Evolutionary conservation across 2,888 invertebrate genomes (phyloP), one percentile per base, ranked within the genome.

Genomic region (Amphipyra tragopoginis): DNA sequence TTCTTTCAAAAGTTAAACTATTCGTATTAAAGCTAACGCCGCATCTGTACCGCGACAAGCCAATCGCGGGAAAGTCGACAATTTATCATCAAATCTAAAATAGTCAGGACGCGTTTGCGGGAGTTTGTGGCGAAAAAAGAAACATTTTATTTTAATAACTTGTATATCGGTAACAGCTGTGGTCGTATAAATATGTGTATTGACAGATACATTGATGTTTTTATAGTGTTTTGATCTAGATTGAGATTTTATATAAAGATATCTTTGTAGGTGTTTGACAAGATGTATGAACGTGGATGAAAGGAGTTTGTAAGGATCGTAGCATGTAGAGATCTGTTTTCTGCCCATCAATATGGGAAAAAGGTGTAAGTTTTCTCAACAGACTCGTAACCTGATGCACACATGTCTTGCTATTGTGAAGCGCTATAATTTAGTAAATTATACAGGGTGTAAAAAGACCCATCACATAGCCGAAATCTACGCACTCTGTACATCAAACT

Each of bases 61-160:
- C 43, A 57, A 65, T 74, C 74, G 71, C 73, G 72, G 80, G 84
- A 89, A 90, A 89, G 86, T 83, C 74, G 79, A 84, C 86, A 83
- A 93, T 93, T 88, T 87, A 91, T 93, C 91, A 93, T 87, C 81
- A 84, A 83, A 88, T 88, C 90, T 84, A 87, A 92, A 93, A 93
- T 93, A 93, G 91, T 88, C 80, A 81, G 80, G 75, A 72, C 77
- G 71, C 83, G 90, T 86, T 87, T 86, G 92, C 92, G 92, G 92
- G 92, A 91, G 92, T 72, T n/a, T 85, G 88, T 87, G 84, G 91
- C 91, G 85, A 87, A 90, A 91, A 91, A 85, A 89, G 82, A 85
- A 79, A 81, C 80, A 77, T 84, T 89, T 87, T 85, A 86, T 88
- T 87, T 83, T 85, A 84, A 89, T 88, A 86, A 86, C 84, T 81